A percentile compares a stretch with the other conserved stretches of the same genome.
phyloP scores from a whole-genome alignment of 2,113 vertebrate genomes.

The Piliocolobus tephrosceles region DNA sequence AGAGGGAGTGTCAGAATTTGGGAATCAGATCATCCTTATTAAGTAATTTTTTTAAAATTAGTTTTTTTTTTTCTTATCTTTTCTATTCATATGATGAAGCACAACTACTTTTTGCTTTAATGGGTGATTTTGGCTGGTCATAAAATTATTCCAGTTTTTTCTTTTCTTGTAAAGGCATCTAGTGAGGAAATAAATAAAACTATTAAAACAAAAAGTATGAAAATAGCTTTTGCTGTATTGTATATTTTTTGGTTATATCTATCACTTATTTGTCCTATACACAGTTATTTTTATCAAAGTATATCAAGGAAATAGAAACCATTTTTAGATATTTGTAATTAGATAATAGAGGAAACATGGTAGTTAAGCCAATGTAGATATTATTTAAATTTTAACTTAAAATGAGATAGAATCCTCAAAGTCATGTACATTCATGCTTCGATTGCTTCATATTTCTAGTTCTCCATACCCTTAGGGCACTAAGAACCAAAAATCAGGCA shows the following conservation, averaged over 20 bases:
- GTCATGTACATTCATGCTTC: not conserved
- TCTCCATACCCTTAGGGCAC: not conserved
- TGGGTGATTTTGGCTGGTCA: not conserved
- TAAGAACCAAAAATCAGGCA: not conserved
- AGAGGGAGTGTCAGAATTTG: not conserved
- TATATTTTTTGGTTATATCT: not conserved
- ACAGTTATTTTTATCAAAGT: not conserved
- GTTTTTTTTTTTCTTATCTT: not conserved
- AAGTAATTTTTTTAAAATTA: conserved; percentile 3
- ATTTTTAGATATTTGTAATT: not conserved
- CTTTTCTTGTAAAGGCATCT: not conserved
- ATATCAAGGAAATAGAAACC: not conserved
- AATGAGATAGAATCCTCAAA: not conserved
- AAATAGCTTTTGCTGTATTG: not conserved
- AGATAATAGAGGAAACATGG: not conserved
- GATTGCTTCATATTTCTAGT: not conserved
- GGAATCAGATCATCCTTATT: not conserved
- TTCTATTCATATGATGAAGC: not conserved
- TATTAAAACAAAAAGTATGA: not conserved
- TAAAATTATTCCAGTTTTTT: not conserved
- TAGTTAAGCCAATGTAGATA: not conserved
- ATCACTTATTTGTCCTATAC: not conserved
- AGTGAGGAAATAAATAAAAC: not conserved
- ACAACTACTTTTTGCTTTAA: not conserved
- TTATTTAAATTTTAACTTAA: conserved; percentile 32